Percentiles rank a stretch among this genome's conserved stretches.
These are phyloP conservation scores for Cyrtodaria siliqua DNA, from an alignment of 2,888 invertebrate species.

Conservation along the genomic window DNA sequence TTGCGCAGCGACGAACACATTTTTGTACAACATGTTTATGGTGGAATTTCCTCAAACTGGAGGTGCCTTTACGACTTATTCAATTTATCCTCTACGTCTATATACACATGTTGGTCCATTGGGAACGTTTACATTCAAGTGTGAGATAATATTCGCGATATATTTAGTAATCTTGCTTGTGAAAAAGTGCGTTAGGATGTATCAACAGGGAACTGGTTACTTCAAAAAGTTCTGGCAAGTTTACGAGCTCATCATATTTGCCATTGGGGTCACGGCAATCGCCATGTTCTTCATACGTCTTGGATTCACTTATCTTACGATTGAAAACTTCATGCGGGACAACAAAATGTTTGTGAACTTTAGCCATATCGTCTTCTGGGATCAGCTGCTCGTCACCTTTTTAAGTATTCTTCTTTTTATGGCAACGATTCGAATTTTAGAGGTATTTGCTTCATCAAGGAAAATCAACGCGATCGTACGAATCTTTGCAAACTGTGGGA, in stretches of 20 bases:
- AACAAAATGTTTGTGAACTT: constrained; percentile 64
- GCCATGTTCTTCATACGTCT: constrained; percentile 47
- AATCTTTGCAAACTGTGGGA: constrained; percentile 33
- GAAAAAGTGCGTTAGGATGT: constrained; percentile 47
- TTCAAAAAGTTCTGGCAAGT: constrained; percentile 60
- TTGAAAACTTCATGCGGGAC: constrained; percentile 58
- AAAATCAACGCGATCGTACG: constrained; percentile 50
- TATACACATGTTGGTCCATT: constrained; percentile 47
- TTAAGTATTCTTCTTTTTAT: constrained; percentile 68
- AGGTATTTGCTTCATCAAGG: constrained; percentile 72
- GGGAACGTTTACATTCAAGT: constrained; percentile 53
- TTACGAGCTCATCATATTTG: constrained; percentile 47
- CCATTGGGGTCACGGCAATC: constrained; percentile 37
- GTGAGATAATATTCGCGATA: constrained; percentile 59
- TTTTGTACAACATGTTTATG: constrained; percentile 72
- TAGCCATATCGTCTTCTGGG: constrained; percentile 71
- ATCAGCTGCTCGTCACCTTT: constrained; percentile 60
- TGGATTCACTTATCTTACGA: constrained; percentile 41
- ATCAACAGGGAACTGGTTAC: constrained; percentile 49
- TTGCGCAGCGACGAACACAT: constrained; percentile 75
- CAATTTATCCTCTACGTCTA: constrained; percentile 52
- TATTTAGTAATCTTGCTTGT: constrained; percentile 44
- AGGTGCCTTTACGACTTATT: constrained; percentile 51
- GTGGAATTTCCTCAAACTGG: constrained; percentile 63
- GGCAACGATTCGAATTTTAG: constrained; percentile 68